Evolutionary conservation across 2,113 vertebrate genomes (phyloP).

Genomic region (Monarcha castaneiventris): DNA sequence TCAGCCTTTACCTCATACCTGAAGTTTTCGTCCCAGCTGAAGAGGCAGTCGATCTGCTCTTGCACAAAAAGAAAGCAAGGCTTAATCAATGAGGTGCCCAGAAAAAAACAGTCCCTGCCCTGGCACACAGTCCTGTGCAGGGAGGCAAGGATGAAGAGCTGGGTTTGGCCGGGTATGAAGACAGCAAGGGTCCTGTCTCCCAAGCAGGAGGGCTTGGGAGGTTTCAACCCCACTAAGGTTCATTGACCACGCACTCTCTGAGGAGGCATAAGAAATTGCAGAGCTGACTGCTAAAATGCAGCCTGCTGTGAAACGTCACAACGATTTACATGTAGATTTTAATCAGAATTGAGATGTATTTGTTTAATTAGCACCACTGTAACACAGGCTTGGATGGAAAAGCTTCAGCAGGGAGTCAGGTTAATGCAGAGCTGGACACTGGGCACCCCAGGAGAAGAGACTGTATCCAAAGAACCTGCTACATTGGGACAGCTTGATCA

Average conservation of each 20-base stretch:
- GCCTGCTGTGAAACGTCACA: conserved; percentile 70
- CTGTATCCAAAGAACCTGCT: neutral
- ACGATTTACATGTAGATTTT: conserved; percentile 72
- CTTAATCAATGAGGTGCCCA: neutral
- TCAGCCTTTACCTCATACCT: neutral
- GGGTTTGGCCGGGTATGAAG: neutral
- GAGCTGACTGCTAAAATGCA: conserved; percentile 56
- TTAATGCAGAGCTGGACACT: neutral
- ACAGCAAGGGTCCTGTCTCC: neutral
- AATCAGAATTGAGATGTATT: conserved; percentile 73
- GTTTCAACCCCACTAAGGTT: conserved; percentile 58
- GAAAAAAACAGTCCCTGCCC: neutral
- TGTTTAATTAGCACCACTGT: conserved; percentile 71
- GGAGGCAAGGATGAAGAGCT: neutral
- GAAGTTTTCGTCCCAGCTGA: neutral
- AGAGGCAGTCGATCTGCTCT: neutral
- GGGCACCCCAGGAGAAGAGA: neutral
- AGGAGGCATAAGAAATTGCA: conserved; percentile 57
- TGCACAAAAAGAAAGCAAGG: neutral
- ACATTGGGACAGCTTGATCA: neutral
- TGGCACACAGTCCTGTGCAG: neutral
- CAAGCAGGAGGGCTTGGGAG: conserved; percentile 31
- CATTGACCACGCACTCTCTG: conserved; percentile 55
- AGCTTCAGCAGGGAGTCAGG: neutral
- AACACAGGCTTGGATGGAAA: conserved; percentile 26